Percentiles rank a stretch among this genome's conserved stretches.
Conservation (phyloP, 2,888 invertebrate species). For the Rotaria socialis region DNA sequence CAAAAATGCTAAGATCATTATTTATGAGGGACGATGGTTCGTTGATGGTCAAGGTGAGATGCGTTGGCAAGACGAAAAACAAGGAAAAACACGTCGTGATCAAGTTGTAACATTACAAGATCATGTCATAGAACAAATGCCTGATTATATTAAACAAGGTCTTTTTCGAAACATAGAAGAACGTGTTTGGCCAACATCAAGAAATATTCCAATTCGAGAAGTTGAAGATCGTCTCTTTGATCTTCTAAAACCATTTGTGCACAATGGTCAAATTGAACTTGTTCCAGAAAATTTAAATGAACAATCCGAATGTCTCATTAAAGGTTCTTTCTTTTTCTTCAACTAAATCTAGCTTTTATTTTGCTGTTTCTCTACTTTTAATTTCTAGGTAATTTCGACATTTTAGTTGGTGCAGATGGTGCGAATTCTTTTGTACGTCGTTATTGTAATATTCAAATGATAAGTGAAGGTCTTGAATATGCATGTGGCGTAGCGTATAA, state of each 20-base stretch:
- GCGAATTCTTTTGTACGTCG: background rate
- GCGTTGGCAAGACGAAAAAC: background rate
- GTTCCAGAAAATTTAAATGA: background rate
- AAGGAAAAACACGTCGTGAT: background rate
- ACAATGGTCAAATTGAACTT: background rate
- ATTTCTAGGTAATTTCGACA: background rate
- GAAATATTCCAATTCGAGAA: constrained; percentile 32
- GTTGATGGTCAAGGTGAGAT: background rate
- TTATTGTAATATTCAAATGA: constrained; percentile 11
- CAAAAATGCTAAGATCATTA: background rate
- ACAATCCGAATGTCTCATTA: background rate
- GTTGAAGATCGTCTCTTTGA: constrained; percentile 8
- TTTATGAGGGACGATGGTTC: background rate
- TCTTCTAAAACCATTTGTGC: background rate
- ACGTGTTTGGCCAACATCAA: constrained; percentile 25
- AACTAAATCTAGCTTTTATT: too few relatives aligned
- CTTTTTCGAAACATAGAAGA: background rate
- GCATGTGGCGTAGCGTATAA: background rate
- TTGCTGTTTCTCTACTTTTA: background rate
- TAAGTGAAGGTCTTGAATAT: constrained; percentile 23
- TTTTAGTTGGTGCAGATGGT: constrained; percentile 3
- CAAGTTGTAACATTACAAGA: constrained; percentile 30
- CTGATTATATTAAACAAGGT: background rate
- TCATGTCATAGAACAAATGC: constrained; percentile 22
- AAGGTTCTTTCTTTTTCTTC: too few relatives aligned